phyloP scores from a whole-genome alignment of 2,113 vertebrate genomes.

The Machaerirhynchus nigripectus region DNA sequence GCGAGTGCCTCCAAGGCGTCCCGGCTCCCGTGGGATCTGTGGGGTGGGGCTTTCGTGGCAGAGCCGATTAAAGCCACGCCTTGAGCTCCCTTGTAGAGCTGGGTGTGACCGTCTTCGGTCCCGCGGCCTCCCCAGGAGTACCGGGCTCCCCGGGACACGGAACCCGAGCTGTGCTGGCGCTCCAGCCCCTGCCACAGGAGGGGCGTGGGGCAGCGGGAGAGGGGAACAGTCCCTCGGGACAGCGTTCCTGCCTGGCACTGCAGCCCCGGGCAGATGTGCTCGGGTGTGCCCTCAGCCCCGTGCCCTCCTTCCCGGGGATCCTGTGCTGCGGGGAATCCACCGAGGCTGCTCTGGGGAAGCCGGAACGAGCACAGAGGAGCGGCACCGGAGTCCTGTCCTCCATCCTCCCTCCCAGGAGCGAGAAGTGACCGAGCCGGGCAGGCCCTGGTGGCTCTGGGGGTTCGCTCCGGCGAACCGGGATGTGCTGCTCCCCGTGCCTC shows the following conservation, averaged over 20 bases:
- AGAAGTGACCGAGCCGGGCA: background rate
- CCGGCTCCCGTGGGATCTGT: background rate
- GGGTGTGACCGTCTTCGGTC: background rate
- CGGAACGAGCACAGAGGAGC: background rate
- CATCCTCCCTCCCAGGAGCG: background rate
- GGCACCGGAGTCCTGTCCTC: background rate
- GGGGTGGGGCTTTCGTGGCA: background rate
- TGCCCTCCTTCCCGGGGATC: background rate
- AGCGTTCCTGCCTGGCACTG: background rate
- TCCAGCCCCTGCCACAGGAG: background rate
- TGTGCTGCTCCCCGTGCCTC: accelerated
- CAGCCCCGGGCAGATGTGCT: background rate
- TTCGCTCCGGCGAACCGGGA: background rate
- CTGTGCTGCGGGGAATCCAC: background rate
- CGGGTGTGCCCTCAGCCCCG: background rate
- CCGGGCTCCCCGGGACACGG: background rate
- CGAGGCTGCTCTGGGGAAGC: background rate
- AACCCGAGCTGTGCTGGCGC: background rate
- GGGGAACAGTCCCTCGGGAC: background rate
- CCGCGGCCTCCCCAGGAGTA: background rate
- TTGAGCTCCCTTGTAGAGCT: background rate
- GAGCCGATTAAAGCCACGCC: background rate
- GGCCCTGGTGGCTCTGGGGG: background rate
- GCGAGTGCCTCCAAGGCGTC: background rate
- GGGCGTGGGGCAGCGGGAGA: background rate